Conservation (phyloP, 2,888 invertebrate genomes). For the Calameuta filiformis region DNA sequence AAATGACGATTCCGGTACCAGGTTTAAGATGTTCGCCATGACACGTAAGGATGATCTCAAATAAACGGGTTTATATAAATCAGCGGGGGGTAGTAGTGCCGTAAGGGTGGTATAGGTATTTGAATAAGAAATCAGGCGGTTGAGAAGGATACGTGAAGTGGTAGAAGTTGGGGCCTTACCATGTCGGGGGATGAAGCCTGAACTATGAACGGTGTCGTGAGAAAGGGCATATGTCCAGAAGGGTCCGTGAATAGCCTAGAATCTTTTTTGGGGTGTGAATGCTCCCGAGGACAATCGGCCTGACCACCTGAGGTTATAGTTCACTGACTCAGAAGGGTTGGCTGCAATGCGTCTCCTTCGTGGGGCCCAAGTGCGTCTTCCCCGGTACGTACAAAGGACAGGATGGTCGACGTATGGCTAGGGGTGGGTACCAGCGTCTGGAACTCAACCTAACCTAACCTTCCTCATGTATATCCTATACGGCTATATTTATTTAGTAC, state of each 20-base stretch:
- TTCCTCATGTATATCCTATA: not conserved
- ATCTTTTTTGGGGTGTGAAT: conserved; percentile 38
- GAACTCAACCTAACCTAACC: not conserved
- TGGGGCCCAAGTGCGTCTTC: not conserved
- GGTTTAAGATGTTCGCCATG: conserved; percentile 10
- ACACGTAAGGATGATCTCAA: conserved; percentile 55
- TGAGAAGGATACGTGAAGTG: conserved; percentile 19
- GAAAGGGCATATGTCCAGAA: conserved; percentile 42
- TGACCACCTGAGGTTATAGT: conserved; percentile 47
- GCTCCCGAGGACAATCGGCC: conserved; percentile 38
- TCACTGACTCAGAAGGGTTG: conserved; percentile 27
- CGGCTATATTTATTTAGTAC: not conserved
- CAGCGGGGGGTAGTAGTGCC: conserved; percentile 48
- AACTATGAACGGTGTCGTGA: conserved; percentile 36
- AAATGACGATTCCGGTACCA: not conserved
- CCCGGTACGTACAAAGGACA: not conserved
- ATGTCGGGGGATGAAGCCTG: not conserved
- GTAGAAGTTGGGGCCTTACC: not conserved
- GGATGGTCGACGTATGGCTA: not conserved
- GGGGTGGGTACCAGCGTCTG: not conserved
- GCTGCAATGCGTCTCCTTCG: conserved; percentile 20
- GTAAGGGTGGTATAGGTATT: conserved; percentile 39
- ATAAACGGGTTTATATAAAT: conserved; percentile 60
- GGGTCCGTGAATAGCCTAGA: conserved; percentile 39
- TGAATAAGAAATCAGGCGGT: conserved; percentile 51